These are phyloP conservation scores for Drosophila pachea DNA, from an alignment of 1,140 invertebrate genomes.

Conservation along the genomic window DNA sequence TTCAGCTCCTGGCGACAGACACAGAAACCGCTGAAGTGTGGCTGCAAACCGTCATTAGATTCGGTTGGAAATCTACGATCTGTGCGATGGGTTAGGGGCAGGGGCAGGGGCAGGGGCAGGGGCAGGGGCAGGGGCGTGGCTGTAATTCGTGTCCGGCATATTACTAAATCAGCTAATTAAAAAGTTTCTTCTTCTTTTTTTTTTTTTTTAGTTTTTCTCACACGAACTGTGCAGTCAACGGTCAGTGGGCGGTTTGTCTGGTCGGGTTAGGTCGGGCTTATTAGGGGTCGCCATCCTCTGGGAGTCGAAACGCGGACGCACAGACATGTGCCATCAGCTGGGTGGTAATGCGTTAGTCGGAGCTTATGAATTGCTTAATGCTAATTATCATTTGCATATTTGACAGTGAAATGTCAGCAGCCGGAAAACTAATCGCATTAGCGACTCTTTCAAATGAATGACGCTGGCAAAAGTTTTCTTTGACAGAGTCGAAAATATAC, in stretches of 20 bases:
- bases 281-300: constrained; percentile 10
- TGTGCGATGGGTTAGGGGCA: background rate
- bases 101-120: background rate
- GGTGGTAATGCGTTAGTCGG: constrained; percentile 30
- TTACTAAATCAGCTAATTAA: constrained; percentile 76
- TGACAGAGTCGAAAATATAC: no score
- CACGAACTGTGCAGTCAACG: constrained; percentile 50
- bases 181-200: no score
- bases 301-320: background rate
- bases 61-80: background rate
- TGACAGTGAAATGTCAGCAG: background rate
- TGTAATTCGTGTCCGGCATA: constrained; percentile 25
- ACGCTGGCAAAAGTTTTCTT: no score
- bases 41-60: constrained; percentile 36
- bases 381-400: constrained; percentile 15
- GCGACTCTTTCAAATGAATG: background rate
- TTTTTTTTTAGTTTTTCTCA: constrained; percentile 20
- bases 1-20: constrained; percentile 19
- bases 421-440: background rate
- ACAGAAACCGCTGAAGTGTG: constrained; percentile 52
- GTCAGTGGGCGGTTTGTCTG: constrained; percentile 57
- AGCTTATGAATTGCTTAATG: constrained; percentile 29
- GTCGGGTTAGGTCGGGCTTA: constrained; percentile 15
- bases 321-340: constrained; percentile 1
- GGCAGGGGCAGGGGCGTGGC: no score